Percentiles rank a stretch among this genome's conserved stretches.
Conservation (phyloP, 1,140 invertebrate genomes). For the Macrobrachium nipponense region DNA sequence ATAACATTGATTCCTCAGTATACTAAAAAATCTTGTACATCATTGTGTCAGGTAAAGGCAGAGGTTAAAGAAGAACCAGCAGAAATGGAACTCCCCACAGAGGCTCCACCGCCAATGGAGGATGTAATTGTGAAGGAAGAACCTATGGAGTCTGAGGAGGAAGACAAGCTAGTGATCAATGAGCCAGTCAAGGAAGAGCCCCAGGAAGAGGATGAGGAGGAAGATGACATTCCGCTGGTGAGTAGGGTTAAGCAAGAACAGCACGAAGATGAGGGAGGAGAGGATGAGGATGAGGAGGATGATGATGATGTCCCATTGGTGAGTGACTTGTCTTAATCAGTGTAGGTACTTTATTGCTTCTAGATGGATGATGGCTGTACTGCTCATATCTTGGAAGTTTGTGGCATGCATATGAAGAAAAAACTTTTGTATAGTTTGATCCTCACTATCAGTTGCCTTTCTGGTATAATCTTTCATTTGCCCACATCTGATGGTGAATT, state of each 20-base stretch:
- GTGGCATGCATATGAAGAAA: too few species aligned
- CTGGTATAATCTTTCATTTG: too few species aligned
- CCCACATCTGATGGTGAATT: too few species aligned
- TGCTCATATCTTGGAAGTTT: background rate
- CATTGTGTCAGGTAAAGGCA: background rate
- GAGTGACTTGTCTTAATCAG: constrained; percentile 22
- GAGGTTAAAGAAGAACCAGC: constrained; percentile 21
- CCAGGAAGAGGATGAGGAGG: constrained; percentile 57
- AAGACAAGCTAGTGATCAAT: constrained; percentile 63
- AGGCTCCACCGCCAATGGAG: background rate
- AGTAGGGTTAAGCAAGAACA: constrained; percentile 40
- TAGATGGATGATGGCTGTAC: background rate
- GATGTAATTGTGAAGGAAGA: constrained; percentile 48
- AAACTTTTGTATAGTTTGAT: too few species aligned
- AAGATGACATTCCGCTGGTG: constrained; percentile 44
- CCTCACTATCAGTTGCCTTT: too few species aligned
- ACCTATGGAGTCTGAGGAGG: constrained; percentile 59
- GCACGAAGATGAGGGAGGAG: constrained; percentile 27
- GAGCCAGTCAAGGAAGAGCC: constrained; percentile 60
- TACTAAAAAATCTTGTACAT: constrained; percentile 1
- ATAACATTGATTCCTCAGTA: background rate
- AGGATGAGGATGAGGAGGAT: background rate
- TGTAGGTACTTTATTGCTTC: background rate
- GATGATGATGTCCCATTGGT: constrained; percentile 60
- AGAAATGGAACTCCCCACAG: background rate